Conservation (phyloP, 2,888 invertebrate species). For the Chironomus riparius region DNA sequence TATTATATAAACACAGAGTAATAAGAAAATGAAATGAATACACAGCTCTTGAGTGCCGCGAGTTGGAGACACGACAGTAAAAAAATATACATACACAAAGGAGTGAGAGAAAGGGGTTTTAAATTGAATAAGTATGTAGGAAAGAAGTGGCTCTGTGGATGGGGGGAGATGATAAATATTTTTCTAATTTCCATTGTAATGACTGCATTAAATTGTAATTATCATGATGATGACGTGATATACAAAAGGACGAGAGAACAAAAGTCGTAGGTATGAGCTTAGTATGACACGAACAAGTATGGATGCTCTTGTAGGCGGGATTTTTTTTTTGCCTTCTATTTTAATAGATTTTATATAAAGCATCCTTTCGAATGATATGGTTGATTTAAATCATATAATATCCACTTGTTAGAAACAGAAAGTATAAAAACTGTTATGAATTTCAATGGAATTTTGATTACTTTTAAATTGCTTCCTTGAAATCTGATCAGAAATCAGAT, state of each 20-base stretch:
- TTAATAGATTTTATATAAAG: no score
- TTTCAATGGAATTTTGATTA: no score
- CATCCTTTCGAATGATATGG: no score
- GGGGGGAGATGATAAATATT: conserved; percentile 5
- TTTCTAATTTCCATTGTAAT: conserved; percentile 15
- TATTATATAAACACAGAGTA: neutral
- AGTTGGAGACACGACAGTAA: neutral
- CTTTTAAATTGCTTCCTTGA: no score
- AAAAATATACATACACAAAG: neutral
- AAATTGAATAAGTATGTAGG: neutral
- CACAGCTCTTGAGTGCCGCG: neutral
- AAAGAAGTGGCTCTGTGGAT: no score
- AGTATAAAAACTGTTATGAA: no score
- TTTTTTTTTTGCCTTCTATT: neutral
- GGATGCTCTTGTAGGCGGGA: neutral
- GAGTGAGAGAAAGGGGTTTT: neutral
- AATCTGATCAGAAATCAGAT: no score
- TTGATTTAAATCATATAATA: no score
- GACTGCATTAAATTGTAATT: conserved; percentile 16
- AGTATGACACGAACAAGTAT: neutral
- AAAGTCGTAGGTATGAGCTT: neutral
- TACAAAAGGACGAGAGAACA: neutral
- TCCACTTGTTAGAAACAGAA: no score
- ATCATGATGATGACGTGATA: neutral
- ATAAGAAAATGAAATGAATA: neutral